Conservation (phyloP, 1,140 invertebrate genomes). For the Scaptomyza graminum region DNA sequence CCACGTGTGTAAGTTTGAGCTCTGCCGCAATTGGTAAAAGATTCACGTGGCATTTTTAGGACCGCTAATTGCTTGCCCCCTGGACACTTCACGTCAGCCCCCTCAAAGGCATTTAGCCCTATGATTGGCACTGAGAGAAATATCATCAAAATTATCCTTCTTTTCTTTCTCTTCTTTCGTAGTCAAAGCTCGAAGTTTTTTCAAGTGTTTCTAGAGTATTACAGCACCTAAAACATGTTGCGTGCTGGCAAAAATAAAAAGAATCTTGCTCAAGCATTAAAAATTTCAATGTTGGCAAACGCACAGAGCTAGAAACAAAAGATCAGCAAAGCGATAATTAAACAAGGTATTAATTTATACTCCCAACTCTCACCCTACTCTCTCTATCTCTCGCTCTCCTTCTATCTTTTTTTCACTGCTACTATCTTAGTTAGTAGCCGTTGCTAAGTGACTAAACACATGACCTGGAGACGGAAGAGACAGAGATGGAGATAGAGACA, state of each 20-base stretch:
- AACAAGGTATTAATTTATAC: slow-evolving; percentile 74
- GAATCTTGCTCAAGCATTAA: slow-evolving; percentile 49
- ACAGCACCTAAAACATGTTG: slow-evolving; percentile 25
- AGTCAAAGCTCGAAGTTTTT: not conserved
- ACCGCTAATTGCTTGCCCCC: slow-evolving; percentile 62
- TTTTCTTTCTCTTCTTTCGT: too few species aligned
- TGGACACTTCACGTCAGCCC: slow-evolving; percentile 37
- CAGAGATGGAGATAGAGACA: too few species aligned
- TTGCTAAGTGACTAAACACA: slow-evolving; percentile 68
- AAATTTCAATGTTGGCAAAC: slow-evolving; percentile 65
- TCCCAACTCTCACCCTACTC: not conserved
- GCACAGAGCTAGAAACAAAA: slow-evolving; percentile 50
- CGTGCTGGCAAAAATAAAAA: slow-evolving; percentile 53
- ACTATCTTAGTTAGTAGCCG: slow-evolving; percentile 47
- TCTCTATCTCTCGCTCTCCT: not conserved
- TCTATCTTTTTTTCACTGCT: not conserved
- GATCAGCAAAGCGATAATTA: slow-evolving; percentile 81
- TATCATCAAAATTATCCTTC: not conserved
- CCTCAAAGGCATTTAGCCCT: slow-evolving; percentile 36
- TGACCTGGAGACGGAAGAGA: slow-evolving; percentile 51
- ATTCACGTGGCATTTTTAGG: slow-evolving; percentile 41
- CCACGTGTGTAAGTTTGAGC: slow-evolving; percentile 1
- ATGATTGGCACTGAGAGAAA: slow-evolving; percentile 52
- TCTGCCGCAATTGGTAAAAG: slow-evolving; percentile 46
- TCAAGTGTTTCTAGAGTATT: not conserved